Evolutionary conservation across 2,797 vertebrate species (phyloP).

Genomic region (Alectoris magna): DNA sequence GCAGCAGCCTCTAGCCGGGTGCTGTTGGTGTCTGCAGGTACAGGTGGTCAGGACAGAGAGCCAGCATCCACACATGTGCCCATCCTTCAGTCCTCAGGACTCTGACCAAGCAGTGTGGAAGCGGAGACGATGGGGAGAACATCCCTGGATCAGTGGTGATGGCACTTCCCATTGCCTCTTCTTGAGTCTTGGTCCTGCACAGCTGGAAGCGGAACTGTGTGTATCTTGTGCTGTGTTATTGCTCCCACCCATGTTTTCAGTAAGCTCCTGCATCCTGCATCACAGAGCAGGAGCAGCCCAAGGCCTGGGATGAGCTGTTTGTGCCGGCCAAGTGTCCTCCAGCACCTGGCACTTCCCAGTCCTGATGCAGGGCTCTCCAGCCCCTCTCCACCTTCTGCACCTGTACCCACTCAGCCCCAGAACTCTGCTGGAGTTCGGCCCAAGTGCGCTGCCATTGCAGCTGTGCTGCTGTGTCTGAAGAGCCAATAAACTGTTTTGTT

Average conservation of each 20-base stretch:
- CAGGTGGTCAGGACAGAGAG: neutral
- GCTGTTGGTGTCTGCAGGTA: neutral
- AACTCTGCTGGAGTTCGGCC: neutral
- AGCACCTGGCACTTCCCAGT: neutral
- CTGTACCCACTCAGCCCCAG: neutral
- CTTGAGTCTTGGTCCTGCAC: fast-evolving
- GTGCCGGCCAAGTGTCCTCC: neutral
- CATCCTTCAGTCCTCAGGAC: neutral
- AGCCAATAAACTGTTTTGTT: conserved; percentile 29
- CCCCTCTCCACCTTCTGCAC: fast-evolving
- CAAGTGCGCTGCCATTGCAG: fast-evolving
- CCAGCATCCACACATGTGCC: neutral
- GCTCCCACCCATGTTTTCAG: neutral
- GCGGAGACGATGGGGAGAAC: neutral
- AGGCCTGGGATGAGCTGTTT: neutral
- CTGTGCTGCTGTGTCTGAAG: neutral
- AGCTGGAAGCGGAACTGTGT: neutral
- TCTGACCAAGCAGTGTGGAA: neutral
- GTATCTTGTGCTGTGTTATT: neutral
- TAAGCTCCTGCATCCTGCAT: neutral
- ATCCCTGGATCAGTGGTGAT: neutral
- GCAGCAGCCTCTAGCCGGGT: neutral
- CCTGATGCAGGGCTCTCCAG: neutral
- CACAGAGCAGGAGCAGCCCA: neutral
- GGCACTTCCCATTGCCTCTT: neutral